Percentiles rank a stretch among this genome's conserved stretches.
These are phyloP conservation scores for Rafetus swinhoei DNA, from an alignment of 2,113 vertebrate species.

Conservation along the genomic window DNA sequence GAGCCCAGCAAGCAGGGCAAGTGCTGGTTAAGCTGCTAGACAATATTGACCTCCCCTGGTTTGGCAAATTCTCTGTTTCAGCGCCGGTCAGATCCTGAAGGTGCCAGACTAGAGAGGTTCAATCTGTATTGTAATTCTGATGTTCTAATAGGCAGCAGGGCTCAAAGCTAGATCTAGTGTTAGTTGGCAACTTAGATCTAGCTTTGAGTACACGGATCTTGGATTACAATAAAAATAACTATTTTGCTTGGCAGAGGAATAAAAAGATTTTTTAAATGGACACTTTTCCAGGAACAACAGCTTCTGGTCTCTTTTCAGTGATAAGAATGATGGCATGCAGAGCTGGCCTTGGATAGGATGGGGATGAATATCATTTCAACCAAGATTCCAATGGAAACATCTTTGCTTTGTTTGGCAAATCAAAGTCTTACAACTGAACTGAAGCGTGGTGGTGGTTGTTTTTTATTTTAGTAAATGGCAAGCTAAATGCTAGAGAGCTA, in stretches of 20 bases:
- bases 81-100: too few species aligned
- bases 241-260: slow-evolving; percentile 74
- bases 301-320: slow-evolving; percentile 62
- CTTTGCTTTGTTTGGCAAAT: slow-evolving; percentile 59
- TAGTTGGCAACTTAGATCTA: background rate
- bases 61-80: too few species aligned
- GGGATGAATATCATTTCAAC: slow-evolving; percentile 28
- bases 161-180: background rate
- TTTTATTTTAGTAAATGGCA: background rate
- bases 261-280: slow-evolving; percentile 10
- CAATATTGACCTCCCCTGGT: too few species aligned
- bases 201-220: slow-evolving; percentile 31
- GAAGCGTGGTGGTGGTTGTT: background rate
- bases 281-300: slow-evolving; percentile 49
- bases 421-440: background rate
- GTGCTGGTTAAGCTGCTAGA: too few species aligned
- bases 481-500: slow-evolving; percentile 26
- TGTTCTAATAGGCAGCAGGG: background rate
- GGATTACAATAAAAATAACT: slow-evolving; percentile 58
- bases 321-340: slow-evolving; percentile 50
- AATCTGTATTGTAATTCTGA: background rate
- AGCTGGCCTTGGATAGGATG: background rate
- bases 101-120: too few species aligned
- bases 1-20: too few species aligned
- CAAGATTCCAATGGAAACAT: slow-evolving; percentile 55